These are phyloP conservation scores for Eufriesea mexicana DNA, from an alignment of 1,140 invertebrate species.

Conservation along the genomic window DNA sequence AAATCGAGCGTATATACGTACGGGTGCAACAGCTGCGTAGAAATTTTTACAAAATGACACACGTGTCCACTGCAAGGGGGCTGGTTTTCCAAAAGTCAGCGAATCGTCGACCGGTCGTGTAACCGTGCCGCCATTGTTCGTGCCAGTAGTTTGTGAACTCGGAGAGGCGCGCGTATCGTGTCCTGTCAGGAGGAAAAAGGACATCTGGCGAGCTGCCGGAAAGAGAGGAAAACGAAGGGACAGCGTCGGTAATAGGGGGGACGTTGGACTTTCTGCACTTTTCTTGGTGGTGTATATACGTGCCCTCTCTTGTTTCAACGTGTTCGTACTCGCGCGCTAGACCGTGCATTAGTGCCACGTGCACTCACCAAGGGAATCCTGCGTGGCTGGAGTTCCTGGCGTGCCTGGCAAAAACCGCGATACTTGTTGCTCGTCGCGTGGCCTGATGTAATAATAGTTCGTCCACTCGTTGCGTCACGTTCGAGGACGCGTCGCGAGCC, in stretches of 20 bases:
- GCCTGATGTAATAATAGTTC: conserved; percentile 74
- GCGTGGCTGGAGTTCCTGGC: conserved; percentile 74
- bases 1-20: background rate
- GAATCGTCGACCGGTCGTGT: conserved; percentile 3
- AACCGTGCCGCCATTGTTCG: conserved; percentile 32
- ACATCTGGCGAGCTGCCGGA: background rate
- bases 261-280: conserved; percentile 39
- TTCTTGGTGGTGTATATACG: conserved; percentile 34
- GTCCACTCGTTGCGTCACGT: conserved; percentile 69
- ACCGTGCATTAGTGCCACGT: conserved; percentile 68
- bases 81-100: conserved; percentile 26
- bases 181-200: background rate
- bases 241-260: conserved; percentile 39
- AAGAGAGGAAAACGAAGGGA: conserved; percentile 27
- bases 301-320: conserved; percentile 15
- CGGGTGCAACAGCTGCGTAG: conserved; percentile 26
- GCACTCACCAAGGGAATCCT: conserved; percentile 67
- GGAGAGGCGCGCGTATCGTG: background rate
- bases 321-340: conserved; percentile 28
- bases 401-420: conserved; percentile 72
- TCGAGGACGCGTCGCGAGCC: conserved; percentile 18
- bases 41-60: conserved; percentile 32
- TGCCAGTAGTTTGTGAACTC: background rate
- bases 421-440: conserved; percentile 77
- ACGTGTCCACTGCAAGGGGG: background rate